These are phyloP conservation scores for Triops longicaudatus DNA, from an alignment of 1,140 invertebrate species.

Conservation along the genomic window DNA sequence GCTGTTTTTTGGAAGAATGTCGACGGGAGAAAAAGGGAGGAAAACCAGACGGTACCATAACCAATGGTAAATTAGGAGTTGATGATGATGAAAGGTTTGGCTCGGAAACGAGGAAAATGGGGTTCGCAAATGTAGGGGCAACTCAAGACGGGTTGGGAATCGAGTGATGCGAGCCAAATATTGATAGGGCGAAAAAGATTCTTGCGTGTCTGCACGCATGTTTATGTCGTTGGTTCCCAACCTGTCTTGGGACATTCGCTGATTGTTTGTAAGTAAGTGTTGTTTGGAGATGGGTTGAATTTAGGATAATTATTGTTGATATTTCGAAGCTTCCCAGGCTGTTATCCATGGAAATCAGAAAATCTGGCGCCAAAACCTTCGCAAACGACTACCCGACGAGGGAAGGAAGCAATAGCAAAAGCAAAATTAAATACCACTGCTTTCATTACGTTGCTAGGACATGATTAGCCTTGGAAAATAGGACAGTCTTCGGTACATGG, in stretches of 20 bases:
- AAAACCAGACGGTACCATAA: not conserved
- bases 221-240: not conserved
- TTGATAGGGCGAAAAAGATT: not conserved
- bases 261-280: not conserved
- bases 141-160: not conserved
- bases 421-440: too few species aligned
- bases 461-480: too few species aligned
- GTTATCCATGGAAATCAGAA: too few species aligned
- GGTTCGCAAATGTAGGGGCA: not conserved
- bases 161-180: not conserved
- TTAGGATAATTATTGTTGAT: not conserved
- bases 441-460: too few species aligned
- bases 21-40: not conserved
- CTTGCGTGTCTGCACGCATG: not conserved
- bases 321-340: not conserved
- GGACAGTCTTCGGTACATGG: too few species aligned
- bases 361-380: too few species aligned
- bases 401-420: too few species aligned
- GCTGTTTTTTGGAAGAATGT: not conserved
- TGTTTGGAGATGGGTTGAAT: not conserved
- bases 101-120: constrained; percentile 2
- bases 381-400: too few species aligned
- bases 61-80: constrained; percentile 11
- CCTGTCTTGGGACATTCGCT: not conserved
- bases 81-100: not conserved